Base-by-base conservation (phyloP, 2,797 vertebrate genomes). In the Agapornis canus region DNA sequence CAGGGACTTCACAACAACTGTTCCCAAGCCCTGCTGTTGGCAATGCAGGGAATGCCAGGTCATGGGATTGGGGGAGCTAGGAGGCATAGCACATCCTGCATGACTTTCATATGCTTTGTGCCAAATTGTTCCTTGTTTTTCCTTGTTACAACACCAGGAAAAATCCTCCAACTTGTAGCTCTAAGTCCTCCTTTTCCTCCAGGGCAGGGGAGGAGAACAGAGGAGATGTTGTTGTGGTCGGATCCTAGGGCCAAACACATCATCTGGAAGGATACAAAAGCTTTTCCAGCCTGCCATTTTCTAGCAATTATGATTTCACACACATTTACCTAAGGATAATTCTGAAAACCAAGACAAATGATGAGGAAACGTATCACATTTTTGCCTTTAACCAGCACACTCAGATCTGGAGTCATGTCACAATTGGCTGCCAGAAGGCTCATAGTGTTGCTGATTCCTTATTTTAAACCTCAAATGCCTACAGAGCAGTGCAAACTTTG, bases 241-340 rank as follows among this genome's bases (percentile, higher is more conserved):
- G 88, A 26, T 77, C 68, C 45, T 37, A 39, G 42, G 77, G 89
- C 52, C 86, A 82, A 82, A 73, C 43, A 63, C 35, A 65, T 60
- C 64, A 63, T 51, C 56, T 80, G 68, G 49, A 89, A 93, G 29
- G 60, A 84, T 23, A 39, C 6, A 61, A 52, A 82, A 18, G 1
- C 29, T 85, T 87, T 92, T 82, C 64, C 31, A 68, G 23, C 26
- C 42, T 75, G 66, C 56, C 21, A 60, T 83, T 92, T 94, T 63
- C 57, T 76, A 77, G 51, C 66, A 91, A 71, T 91, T 92, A 80
- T 68, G 65, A 88, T 86, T 93, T 92, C 83, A 82, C 78, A 92
- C 43, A 60, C 48, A 32, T 82, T 93, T 95, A 90, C 68, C 66
- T 48, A 52, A 71, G 42, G 52, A 89, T 35, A 87, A 71, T 37